Evolutionary conservation across 1,140 invertebrate genomes (phyloP).

Genomic region (Zaprionus taronus): DNA sequence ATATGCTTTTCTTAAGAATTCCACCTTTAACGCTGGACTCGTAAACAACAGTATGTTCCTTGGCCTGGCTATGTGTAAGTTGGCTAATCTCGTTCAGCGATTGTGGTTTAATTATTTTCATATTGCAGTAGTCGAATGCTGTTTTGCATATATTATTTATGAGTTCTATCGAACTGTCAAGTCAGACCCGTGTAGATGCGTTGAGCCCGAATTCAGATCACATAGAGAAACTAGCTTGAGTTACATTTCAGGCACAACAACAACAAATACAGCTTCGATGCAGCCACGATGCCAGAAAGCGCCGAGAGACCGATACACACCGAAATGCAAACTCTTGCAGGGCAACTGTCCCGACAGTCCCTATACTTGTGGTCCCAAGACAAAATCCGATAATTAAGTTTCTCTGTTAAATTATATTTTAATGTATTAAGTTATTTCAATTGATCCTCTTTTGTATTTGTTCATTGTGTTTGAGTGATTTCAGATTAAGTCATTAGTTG

Average conservation of each 20-base stretch:
- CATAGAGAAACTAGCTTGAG: background rate
- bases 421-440: background rate
- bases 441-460: background rate
- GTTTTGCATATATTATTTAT: conserved; percentile 53
- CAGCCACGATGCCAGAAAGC: background rate
- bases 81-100: background rate
- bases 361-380: conserved; percentile 6
- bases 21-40: conserved; percentile 36
- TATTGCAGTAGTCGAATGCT: conserved; percentile 48
- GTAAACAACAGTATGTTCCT: conserved; percentile 37
- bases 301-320: background rate
- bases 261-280: background rate
- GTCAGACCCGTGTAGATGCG: background rate
- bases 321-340: conserved; percentile 13
- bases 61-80: conserved; percentile 37
- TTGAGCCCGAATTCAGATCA: background rate
- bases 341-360: background rate
- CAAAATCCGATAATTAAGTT: background rate
- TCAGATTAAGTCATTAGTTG: background rate
- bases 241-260: background rate
- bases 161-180: conserved; percentile 47
- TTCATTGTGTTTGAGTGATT: background rate
- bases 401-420: background rate
- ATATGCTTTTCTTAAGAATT: conserved; percentile 46
- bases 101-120: background rate